These are phyloP conservation scores for Tapera naevia DNA, from an alignment of 2,797 vertebrate species.

Conservation along the genomic window DNA sequence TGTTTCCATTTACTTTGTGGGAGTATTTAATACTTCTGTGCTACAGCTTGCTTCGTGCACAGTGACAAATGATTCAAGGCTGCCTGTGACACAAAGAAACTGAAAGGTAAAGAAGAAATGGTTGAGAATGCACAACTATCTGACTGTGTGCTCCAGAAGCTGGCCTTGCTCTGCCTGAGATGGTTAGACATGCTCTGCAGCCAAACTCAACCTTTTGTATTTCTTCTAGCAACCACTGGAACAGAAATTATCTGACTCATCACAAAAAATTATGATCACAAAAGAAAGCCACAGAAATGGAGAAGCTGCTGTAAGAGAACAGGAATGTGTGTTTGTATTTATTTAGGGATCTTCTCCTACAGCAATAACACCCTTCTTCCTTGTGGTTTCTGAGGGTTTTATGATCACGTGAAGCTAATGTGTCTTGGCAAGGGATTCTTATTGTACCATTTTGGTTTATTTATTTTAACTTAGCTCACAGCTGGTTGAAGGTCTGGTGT, in stretches of 20 bases:
- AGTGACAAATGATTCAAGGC: not conserved
- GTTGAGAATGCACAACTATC: not conserved
- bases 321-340: not conserved
- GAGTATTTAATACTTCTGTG: not conserved
- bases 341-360: not conserved
- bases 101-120: not conserved
- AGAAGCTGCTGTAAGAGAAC: not conserved
- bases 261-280: not conserved
- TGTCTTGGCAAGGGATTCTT: not conserved
- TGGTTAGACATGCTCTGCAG: not conserved
- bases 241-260: not conserved
- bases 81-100: not conserved
- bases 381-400: conserved; percentile 1
- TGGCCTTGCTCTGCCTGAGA: not conserved
- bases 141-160: not conserved
- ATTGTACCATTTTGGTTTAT: not conserved
- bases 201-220: not conserved
- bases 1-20: not conserved
- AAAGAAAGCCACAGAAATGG: not conserved
- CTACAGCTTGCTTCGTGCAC: not conserved
- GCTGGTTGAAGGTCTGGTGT: not conserved
- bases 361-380: conserved; percentile 12
- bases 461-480: not conserved
- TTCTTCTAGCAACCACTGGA: conserved; percentile 20
- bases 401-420: not conserved